Percentiles rank a stretch among this genome's conserved stretches.
Evolutionary conservation across 2,888 invertebrate genomes (phyloP).

Genomic region (Drosophila phalerata): DNA sequence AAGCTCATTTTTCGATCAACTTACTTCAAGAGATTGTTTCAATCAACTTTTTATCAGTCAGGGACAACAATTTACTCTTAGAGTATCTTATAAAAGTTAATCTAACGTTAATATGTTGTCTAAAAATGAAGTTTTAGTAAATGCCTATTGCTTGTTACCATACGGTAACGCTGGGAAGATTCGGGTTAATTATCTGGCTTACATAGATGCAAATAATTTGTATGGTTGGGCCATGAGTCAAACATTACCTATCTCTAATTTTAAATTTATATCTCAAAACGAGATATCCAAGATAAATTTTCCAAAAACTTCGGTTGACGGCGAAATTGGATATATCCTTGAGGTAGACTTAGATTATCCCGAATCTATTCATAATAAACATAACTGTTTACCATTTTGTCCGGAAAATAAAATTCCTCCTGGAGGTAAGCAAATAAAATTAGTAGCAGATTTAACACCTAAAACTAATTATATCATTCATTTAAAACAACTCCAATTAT

Average conservation of each 20-base stretch:
- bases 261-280: neutral
- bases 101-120: no score
- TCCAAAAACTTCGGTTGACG: neutral
- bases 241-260: neutral
- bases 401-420: neutral
- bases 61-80: no score
- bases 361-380: neutral
- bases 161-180: no score
- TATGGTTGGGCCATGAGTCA: neutral
- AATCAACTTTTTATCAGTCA: no score
- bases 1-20: no score
- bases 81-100: no score
- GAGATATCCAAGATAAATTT: no score
- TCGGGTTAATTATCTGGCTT: neutral
- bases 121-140: no score
- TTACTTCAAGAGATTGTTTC: no score
- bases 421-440: neutral
- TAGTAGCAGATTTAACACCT: neutral
- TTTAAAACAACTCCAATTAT: neutral
- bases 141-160: no score
- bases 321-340: neutral
- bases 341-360: no score
- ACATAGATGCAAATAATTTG: neutral
- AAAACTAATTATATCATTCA: neutral
- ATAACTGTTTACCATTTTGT: neutral